Base-by-base conservation (phyloP, 1,140 invertebrate species). In the Drosophila ohnishii region DNA sequence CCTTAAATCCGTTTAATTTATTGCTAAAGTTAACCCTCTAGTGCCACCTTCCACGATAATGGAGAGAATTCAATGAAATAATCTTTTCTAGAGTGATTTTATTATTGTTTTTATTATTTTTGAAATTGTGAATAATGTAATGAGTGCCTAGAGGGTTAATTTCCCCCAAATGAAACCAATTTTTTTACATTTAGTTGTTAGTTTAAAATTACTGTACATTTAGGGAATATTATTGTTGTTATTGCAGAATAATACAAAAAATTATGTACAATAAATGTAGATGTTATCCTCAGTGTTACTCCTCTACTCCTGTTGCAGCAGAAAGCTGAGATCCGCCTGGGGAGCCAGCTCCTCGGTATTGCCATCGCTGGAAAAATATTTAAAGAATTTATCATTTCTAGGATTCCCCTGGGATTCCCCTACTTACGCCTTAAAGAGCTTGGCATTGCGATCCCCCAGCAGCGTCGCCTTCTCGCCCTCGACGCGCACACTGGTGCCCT, bases 401-500 rank as follows among this genome's bases (percentile, higher is more conserved):
- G 14, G 6, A 28, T 5, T 10, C 2, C 4, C 10, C 7, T n/a
- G 5, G 11, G 0, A 22, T 3, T 14, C 11, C 44, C 1, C 4
- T 5, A 50, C 93, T 93, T 93, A 95, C 95, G 92, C 92, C 67
- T 91, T 78, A 92, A 96, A 96, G 11, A 96, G 90, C 78, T 94
- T 94, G 6, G 95, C 95, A 75, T 92, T 92, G 66, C 92, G 91
- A 16, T 94, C 80, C 28, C 96, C 96, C 80, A 94, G 93, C 3
- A 96, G 81, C 22, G 90, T 92, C 19, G 94, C 93, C 44, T 91
- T 92, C 71, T 94, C 90, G 34, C 94, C 94, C 79, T 95, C 92
- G 5, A 96, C 93, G 53, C 93, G 90, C 34, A 96, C 90, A 62
- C 94, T 94, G 60, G 93, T 93, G 7, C 96, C 96, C 92, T 97